phyloP scores from a whole-genome alignment of 2,888 invertebrate genomes.

The Lithophane socia region DNA sequence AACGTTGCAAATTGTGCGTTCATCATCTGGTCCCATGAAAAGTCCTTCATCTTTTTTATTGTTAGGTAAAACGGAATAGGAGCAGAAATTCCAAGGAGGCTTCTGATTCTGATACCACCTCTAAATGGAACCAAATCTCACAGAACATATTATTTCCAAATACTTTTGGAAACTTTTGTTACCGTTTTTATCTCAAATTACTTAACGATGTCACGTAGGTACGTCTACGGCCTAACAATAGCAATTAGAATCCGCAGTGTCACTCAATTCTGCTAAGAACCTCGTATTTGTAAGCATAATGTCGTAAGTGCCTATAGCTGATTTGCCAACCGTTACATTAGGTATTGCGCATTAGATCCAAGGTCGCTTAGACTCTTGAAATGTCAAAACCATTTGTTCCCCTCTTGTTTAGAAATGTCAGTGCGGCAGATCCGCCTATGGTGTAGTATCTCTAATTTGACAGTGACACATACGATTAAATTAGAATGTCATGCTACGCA shows the following conservation, averaged over 20 bases:
- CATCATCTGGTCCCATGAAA: slow-evolving; percentile 53
- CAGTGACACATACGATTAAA: slow-evolving; percentile 89
- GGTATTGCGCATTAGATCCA: slow-evolving; percentile 77
- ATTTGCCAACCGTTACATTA: slow-evolving; percentile 82
- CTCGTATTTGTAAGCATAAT: slow-evolving; percentile 72
- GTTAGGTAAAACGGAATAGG: too few species aligned
- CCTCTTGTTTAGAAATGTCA: slow-evolving; percentile 89
- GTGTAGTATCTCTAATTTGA: slow-evolving; percentile 88
- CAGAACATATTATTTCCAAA: slow-evolving; percentile 30
- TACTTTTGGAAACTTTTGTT: too few species aligned
- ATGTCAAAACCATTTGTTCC: slow-evolving; percentile 88
- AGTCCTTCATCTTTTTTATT: not conserved
- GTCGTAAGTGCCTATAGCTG: slow-evolving; percentile 70
- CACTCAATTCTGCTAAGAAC: slow-evolving; percentile 74
- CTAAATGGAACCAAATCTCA: slow-evolving; percentile 20
- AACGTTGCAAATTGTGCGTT: slow-evolving; percentile 69
- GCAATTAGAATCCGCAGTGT: slow-evolving; percentile 74
- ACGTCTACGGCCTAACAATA: slow-evolving; percentile 57
- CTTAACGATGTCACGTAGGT: slow-evolving; percentile 17
- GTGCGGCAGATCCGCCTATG: slow-evolving; percentile 86
- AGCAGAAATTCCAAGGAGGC: too few species aligned
- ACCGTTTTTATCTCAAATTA: slow-evolving; percentile 46
- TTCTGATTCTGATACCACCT: not conserved
- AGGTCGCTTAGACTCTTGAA: slow-evolving; percentile 86
- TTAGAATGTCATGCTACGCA: slow-evolving; percentile 83